phyloP scores from a whole-genome alignment of 2,888 invertebrate genomes.

The Drosophila phalerata region DNA sequence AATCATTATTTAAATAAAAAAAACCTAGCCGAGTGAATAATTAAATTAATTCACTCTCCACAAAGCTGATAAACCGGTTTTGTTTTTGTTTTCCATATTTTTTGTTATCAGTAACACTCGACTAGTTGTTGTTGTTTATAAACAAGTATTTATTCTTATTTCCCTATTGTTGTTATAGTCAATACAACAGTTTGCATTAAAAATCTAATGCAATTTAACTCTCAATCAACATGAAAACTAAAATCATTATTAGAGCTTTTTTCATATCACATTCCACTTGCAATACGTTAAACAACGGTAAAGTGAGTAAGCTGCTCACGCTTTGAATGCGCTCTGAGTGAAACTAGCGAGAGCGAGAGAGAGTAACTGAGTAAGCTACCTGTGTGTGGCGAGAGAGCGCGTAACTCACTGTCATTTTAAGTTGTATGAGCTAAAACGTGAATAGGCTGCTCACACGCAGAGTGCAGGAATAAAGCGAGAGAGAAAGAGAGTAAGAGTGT shows the following conservation, averaged over 20 bases:
- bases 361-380: no score
- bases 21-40: neutral
- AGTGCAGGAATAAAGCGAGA: conserved; percentile 9
- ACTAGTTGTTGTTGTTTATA: conserved; percentile 1
- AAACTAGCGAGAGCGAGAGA: conserved; percentile 2
- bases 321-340: conserved; percentile 6
- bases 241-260: conserved; percentile 25
- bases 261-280: conserved; percentile 20
- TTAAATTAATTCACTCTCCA: neutral
- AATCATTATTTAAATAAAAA: neutral
- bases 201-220: conserved; percentile 31
- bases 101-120: conserved; percentile 41
- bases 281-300: conserved; percentile 58
- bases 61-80: conserved; percentile 50
- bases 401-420: conserved; percentile 29
- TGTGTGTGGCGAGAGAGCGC: conserved; percentile 4
- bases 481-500: conserved; percentile 7
- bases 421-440: conserved; percentile 22
- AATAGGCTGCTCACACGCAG: neutral
- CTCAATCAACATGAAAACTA: neutral
- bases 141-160: neutral
- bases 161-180: neutral
- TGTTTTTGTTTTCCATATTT: conserved; percentile 26
- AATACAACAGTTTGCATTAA: neutral
- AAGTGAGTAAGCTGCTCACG: conserved; percentile 62